Evolutionary conservation across 2,113 vertebrate genomes (phyloP), one percentile per base, ranked within the genome.

Genomic region (Cyprinus carpio): DNA sequence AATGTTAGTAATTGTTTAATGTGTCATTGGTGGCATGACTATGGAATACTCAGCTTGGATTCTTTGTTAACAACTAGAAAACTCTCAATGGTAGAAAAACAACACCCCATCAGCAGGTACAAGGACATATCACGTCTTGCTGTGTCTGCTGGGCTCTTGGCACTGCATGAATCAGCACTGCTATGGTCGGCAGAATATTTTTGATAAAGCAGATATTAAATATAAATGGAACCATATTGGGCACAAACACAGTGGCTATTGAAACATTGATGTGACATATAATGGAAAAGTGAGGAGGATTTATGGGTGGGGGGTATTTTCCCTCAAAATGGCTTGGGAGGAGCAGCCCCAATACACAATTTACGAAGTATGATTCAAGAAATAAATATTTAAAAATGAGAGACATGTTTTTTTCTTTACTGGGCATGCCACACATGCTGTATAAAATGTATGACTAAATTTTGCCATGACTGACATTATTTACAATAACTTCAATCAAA

Each of bases 241-340:
- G 88, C 92, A 92, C 89, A 93, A 93, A 94, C 91, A 92, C 88
- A 83, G 90, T 87, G 83, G 77, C 89, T 90, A 79, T 82, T 94
- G 91, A 92, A 94, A 93, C 88, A 93, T 94, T 93, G 87, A 94
- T 92, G 88, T 84, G 79, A 82, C 85, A 77, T 88, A 90, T 92
- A 93, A 93, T 93, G 90, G 92, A 91, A 93, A 91, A 91, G 89
- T 85, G 90, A 87, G 37, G 25, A 43, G 29, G 67, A 74, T 74
- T n/a, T 67, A 13, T 40, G 49, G 18, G 4, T 25, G 46, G 1
- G 1, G 8, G 2, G 8, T 29, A 15, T 65, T 29, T 64, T 64
- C 23, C 8, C 18, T 40, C 16, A 20, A 71, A 67, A 49, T 67
- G 27, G 40, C 16, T 18, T 23, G 34, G 23, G 5, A 79, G 31